Evolutionary conservation across 2,888 invertebrate genomes (phyloP).

Genomic region (Kuschelorhynchus macadamiae): DNA sequence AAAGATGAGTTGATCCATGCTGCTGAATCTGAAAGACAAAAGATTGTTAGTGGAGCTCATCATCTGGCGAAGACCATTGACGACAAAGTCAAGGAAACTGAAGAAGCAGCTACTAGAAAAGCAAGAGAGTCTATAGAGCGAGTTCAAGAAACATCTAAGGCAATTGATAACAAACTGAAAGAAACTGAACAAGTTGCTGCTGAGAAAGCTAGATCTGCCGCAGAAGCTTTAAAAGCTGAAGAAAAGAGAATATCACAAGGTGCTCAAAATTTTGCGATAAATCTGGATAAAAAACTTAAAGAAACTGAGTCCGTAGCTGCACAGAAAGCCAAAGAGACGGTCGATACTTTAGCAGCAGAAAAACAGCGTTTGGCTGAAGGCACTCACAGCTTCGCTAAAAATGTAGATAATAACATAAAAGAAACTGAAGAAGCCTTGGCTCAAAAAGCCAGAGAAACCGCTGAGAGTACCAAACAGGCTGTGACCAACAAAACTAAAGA

Average conservation of each 20-base stretch:
- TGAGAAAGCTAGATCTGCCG: slow-evolving; percentile 48
- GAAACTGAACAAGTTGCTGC: slow-evolving; percentile 68
- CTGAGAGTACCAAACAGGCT: slow-evolving; percentile 37
- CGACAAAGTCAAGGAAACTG: slow-evolving; percentile 51
- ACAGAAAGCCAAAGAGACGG: slow-evolving; percentile 48
- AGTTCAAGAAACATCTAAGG: slow-evolving; percentile 34
- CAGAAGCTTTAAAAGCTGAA: slow-evolving; percentile 47
- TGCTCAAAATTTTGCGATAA: slow-evolving; percentile 48
- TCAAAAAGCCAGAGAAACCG: slow-evolving; percentile 41
- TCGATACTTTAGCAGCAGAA: slow-evolving; percentile 41
- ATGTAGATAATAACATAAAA: slow-evolving; percentile 50
- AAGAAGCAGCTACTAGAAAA: slow-evolving; percentile 52
- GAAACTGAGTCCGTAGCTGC: slow-evolving; percentile 68
- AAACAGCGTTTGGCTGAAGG: slow-evolving; percentile 42
- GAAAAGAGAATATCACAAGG: slow-evolving; percentile 40
- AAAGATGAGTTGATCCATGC: slow-evolving; percentile 30
- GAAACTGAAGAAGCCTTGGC: slow-evolving; percentile 47
- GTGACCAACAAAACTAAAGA: slow-evolving; percentile 38
- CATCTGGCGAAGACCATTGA: slow-evolving; percentile 50
- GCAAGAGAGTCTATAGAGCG: slow-evolving; percentile 50
- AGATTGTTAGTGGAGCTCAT: slow-evolving; percentile 49
- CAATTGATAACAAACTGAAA: slow-evolving; percentile 75
- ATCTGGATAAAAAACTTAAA: slow-evolving; percentile 75
- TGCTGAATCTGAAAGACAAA: slow-evolving; percentile 45
- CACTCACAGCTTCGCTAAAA: slow-evolving; percentile 49